Evolutionary conservation across 2,113 vertebrate species (phyloP).

Genomic region (Anolis sagrei): DNA sequence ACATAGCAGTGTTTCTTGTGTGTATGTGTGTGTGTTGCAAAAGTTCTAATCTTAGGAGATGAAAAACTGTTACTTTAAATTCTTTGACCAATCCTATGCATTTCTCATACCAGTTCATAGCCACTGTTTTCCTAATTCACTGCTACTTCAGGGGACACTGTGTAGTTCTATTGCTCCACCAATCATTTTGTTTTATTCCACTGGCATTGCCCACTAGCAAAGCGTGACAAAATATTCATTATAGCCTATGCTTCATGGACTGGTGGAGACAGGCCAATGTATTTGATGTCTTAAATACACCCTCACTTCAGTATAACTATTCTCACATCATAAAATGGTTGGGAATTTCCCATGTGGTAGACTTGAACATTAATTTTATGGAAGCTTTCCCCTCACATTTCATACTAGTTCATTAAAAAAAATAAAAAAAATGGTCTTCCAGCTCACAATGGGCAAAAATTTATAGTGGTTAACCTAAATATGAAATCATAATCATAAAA

Average conservation of each 20-base stretch:
- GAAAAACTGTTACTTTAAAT: not conserved
- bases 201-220: not conserved
- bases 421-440: not conserved
- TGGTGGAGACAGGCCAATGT: no score
- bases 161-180: not conserved
- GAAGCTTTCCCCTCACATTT: not conserved
- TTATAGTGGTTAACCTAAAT: not conserved
- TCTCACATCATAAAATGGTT: not conserved
- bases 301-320: not conserved
- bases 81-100: not conserved
- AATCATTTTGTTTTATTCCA: not conserved
- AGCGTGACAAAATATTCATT: not conserved
- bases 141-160: not conserved
- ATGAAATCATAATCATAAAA: no score
- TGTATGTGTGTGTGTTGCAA: not conserved
- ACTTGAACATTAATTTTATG: not conserved
- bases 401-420: not conserved
- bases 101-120: not conserved
- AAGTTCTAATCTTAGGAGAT: not conserved
- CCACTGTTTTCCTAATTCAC: not conserved
- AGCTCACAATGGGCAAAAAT: not conserved
- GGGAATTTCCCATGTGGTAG: not conserved
- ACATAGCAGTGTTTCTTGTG: not conserved
- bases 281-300: not conserved
- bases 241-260: not conserved